phyloP scores from a whole-genome alignment of 2,113 vertebrate species.

The Mobula hypostoma region DNA sequence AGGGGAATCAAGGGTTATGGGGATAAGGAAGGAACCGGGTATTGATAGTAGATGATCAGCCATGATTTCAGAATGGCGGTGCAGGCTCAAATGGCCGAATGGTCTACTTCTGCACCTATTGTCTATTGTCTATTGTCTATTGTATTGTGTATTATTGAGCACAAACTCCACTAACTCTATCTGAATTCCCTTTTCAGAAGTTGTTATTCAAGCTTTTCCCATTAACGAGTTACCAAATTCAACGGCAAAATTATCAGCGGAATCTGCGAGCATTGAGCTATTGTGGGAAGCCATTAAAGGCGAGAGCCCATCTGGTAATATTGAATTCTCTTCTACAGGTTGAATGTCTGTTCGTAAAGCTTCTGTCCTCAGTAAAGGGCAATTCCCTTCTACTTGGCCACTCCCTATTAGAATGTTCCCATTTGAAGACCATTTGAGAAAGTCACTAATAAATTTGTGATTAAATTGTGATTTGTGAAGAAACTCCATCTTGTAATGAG shows the following conservation, averaged over 20 bases:
- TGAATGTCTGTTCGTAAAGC: not conserved
- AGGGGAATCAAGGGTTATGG: too few species aligned
- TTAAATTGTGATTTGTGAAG: not conserved
- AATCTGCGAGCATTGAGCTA: not conserved
- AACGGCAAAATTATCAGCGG: not conserved
- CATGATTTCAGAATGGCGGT: too few species aligned
- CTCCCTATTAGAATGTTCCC: not conserved
- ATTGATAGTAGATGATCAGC: too few species aligned
- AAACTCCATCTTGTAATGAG: not conserved
- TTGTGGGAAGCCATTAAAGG: not conserved
- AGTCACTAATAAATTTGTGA: not conserved
- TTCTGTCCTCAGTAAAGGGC: not conserved
- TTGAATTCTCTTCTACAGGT: not conserved
- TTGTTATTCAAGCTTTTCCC: not conserved
- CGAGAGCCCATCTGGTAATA: not conserved
- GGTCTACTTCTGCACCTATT: too few species aligned
- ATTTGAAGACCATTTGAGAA: not conserved
- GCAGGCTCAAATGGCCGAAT: too few species aligned
- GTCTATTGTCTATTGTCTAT: too few species aligned
- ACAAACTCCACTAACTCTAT: not conserved
- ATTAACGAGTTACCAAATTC: accelerated
- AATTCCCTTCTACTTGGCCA: not conserved
- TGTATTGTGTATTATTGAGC: too few species aligned
- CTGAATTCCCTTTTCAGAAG: not conserved
- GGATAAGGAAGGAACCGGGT: too few species aligned